Conservation (phyloP, 2,888 invertebrate species). For the Caenorhabditis sp. region DNA sequence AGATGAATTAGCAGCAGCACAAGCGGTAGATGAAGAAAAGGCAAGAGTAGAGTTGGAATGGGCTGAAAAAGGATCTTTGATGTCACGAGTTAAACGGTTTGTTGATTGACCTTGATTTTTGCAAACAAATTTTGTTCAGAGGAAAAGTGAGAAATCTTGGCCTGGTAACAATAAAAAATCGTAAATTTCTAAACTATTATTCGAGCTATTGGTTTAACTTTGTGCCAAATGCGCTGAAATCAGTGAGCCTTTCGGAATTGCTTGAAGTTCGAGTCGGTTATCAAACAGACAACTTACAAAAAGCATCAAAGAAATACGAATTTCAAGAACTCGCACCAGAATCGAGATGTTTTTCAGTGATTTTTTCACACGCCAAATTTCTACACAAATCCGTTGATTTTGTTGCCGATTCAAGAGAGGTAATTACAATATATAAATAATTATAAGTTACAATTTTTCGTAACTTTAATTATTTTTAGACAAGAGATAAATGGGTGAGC, state of each 20-base stretch:
- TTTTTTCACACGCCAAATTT: constrained; percentile 66
- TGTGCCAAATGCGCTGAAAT: constrained; percentile 48
- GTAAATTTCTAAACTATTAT: constrained; percentile 46
- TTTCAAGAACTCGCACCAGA: constrained; percentile 67
- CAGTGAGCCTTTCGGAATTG: constrained; percentile 62
- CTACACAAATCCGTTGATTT: constrained; percentile 70
- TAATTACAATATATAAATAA: constrained; percentile 8
- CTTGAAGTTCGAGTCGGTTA: constrained; percentile 70
- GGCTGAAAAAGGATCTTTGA: constrained; percentile 45
- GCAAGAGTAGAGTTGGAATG: constrained; percentile 40
- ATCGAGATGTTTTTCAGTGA: constrained; percentile 68
- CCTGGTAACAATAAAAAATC: constrained; percentile 39
- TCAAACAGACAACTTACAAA: constrained; percentile 66
- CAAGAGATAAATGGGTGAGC: constrained; percentile 55
- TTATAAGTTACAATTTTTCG: background rate
- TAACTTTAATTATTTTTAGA: constrained; percentile 23
- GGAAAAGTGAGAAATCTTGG: constrained; percentile 39
- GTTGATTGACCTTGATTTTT: constrained; percentile 3
- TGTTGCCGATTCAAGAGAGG: constrained; percentile 53
- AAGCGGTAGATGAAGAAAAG: constrained; percentile 36
- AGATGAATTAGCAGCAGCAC: constrained; percentile 29
- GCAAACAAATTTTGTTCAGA: constrained; percentile 16
- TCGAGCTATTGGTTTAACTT: constrained; percentile 44
- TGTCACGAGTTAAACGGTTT: constrained; percentile 44
- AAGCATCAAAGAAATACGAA: constrained; percentile 56